Percentiles rank a stretch among this genome's conserved stretches.
phyloP scores from a whole-genome alignment of 2,888 invertebrate species.

The Argyresthia goedartella region DNA sequence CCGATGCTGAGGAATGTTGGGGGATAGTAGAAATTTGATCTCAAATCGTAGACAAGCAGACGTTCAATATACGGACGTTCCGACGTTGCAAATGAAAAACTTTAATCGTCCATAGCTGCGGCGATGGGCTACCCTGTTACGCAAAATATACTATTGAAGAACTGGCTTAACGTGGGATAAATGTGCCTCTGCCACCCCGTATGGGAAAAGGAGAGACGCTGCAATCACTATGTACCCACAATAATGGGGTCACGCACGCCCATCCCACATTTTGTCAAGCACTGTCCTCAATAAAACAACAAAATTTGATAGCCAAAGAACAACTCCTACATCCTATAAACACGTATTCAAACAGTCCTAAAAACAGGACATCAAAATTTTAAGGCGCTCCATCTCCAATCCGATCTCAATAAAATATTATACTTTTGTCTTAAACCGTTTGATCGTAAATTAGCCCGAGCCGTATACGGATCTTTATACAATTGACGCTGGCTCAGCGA shows the following conservation, averaged over 20 bases:
- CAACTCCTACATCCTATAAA: not conserved
- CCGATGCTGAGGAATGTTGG: not conserved
- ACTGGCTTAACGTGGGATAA: too few relatives aligned
- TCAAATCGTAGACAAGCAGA: not conserved
- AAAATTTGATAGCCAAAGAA: too few relatives aligned
- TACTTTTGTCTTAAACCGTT: slow-evolving; percentile 9
- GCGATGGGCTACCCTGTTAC: too few relatives aligned
- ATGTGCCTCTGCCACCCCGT: too few relatives aligned
- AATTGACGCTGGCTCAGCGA: slow-evolving; percentile 26
- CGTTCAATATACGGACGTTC: not conserved
- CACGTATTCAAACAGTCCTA: not conserved
- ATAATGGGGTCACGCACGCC: too few relatives aligned
- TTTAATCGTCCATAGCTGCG: too few relatives aligned
- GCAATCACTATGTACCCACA: too few relatives aligned
- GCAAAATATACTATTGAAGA: too few relatives aligned
- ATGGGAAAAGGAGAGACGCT: too few relatives aligned
- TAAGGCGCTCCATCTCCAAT: not conserved
- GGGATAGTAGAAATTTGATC: not conserved
- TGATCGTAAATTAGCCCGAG: slow-evolving; percentile 8
- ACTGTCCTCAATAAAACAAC: too few relatives aligned
- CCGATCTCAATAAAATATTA: slow-evolving; percentile 3
- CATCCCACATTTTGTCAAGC: not conserved
- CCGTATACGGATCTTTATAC: slow-evolving; percentile 6
- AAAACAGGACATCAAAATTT: not conserved
- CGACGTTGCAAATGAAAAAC: not conserved